Conservation (phyloP, 1,140 invertebrate genomes). For the Heliconius hermathena region DNA sequence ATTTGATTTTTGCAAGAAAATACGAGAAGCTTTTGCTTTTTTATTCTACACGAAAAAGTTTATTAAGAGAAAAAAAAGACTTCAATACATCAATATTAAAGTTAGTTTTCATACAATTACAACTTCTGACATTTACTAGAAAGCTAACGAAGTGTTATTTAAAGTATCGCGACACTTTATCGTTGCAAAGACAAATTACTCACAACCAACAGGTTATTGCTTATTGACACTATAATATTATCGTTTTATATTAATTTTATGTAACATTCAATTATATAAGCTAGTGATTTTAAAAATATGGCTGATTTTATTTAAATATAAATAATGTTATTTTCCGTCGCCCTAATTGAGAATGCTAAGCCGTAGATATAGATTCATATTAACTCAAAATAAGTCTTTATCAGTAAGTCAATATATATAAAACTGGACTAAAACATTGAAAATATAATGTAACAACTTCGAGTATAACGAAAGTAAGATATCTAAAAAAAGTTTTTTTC, state of each 20-base stretch:
- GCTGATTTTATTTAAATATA: background rate
- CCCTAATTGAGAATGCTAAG: no score
- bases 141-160: slow-evolving; percentile 11
- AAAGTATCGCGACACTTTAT: slow-evolving; percentile 18
- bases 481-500: no score
- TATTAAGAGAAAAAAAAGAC: background rate
- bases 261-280: slow-evolving; percentile 22
- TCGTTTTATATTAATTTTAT: slow-evolving; percentile 21
- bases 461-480: no score
- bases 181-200: slow-evolving; percentile 30
- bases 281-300: slow-evolving; percentile 11
- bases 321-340: background rate
- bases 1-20: no score
- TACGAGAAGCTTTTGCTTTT: no score
- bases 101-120: background rate
- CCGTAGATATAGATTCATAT: no score
- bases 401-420: no score
- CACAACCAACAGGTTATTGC: slow-evolving; percentile 26
- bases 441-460: no score
- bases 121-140: slow-evolving; percentile 14
- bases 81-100: background rate
- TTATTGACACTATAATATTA: slow-evolving; percentile 27
- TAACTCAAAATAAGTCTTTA: no score
- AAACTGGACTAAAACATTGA: no score
- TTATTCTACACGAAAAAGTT: no score